Evolutionary conservation across 2,888 invertebrate genomes (phyloP), one percentile per base, ranked within the genome.

Genomic region (Gari tellinella): DNA sequence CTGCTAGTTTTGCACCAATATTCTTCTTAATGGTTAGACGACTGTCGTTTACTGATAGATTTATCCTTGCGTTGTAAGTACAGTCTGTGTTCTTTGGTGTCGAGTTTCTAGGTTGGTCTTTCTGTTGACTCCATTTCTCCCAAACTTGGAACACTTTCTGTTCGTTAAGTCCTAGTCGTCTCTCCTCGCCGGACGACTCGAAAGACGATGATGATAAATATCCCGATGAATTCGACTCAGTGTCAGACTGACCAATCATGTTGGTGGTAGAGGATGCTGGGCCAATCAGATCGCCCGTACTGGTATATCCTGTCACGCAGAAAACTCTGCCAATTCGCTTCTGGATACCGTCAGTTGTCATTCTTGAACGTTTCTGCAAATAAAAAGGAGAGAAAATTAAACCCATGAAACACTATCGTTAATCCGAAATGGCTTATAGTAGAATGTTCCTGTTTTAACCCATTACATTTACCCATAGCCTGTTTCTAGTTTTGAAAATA

Each of bases 131-230:
- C 57, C 60, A 74, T 49, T 51, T 60, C 23, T 66, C 70, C 78
- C 78, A 78, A 40, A 78, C 60, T 38, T 64, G 52, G 51, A 74
- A 73, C 14, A 78, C 73, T 40, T 78, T 78, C 46, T 68, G 64
- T 21, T 72, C 78, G 38, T 74, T 78, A 17, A 60, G 57, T 14
- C 60, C 43, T 40, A 78, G 57, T 48, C 73, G 63, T 41, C 56
- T 78, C 38, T 78, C 73, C 37, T 78, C 78, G 48, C 73, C 68
- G 2, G 73, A 61, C 8, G 73, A 74, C 37, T 78, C 78, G 37
- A 78, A 64, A 21, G 78, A 78, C 40, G 78, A 78, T n/a, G 78
- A 66, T 5, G 78, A 78, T n/a, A 73, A 19, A 31, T 74, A 78
- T n/a, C 78, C 78, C 21, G 73, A 74, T 40, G 72, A 61, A 41